Evolutionary conservation across 2,113 vertebrate species (phyloP).

Genomic region (Dunckerocampus dactyliophorus): DNA sequence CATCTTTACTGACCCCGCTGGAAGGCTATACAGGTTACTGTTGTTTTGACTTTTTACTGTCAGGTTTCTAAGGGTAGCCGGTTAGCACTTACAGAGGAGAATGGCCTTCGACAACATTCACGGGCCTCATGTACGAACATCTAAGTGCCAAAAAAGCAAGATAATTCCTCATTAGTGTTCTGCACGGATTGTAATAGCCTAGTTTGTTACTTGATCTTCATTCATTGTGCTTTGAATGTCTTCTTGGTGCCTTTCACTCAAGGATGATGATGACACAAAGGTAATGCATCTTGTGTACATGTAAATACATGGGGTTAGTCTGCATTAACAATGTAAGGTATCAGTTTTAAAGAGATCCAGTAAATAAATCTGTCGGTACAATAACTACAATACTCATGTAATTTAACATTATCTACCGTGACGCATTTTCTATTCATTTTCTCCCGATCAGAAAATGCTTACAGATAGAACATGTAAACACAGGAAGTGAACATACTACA

Average conservation of each 20-base stretch:
- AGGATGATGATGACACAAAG: conserved; percentile 9
- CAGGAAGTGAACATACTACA: too few species aligned
- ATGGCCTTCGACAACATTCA: background rate
- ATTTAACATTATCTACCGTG: too few species aligned
- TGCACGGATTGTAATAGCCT: background rate
- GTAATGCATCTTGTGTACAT: background rate
- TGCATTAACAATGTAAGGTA: background rate
- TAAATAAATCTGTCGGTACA: background rate
- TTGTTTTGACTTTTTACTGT: background rate
- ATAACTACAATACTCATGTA: background rate
- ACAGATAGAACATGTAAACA: too few species aligned
- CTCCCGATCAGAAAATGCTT: too few species aligned
- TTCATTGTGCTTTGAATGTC: background rate
- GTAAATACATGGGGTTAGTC: background rate
- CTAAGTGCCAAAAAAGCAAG: background rate
- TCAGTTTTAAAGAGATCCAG: too few species aligned
- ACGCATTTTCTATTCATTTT: too few species aligned
- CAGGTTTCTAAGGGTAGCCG: background rate
- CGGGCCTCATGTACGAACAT: conserved; percentile 14
- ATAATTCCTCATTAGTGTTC: background rate
- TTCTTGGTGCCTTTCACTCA: background rate
- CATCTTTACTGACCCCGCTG: too few species aligned
- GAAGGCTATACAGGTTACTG: too few species aligned
- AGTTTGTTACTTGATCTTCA: background rate
- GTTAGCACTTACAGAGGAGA: background rate